Evolutionary conservation across 2,113 vertebrate genomes (phyloP), one percentile per base, ranked within the genome.

Genomic region (Scomber colias): DNA sequence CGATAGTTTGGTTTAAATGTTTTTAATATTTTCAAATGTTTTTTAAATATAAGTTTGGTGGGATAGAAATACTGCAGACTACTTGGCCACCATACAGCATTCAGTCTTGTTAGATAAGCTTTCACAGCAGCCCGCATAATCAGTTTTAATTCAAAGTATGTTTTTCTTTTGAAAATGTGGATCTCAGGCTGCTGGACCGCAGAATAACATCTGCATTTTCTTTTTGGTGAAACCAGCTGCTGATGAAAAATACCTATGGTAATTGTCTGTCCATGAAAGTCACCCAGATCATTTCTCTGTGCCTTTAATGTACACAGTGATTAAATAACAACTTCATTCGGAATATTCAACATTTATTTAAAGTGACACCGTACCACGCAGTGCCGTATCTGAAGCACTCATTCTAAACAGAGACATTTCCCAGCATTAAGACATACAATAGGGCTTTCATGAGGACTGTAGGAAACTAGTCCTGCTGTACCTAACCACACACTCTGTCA

Each of bases 401-500:
- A 19, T 30, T 67, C 79, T 85, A 74, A 84, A 87, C 78, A 78
- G 65, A 89, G 71, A 90, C 81, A 80, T 86, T 85, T 83, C 81
- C 82, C 76, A 11, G 69, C 61, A 84, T 86, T 69, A 71, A 68
- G 79, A 89, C 71, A 50, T 60, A 92, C 89, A 91, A 90, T 88
- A 89, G 80, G 78, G 85, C 89, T 89, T 92, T 93, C 83, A 91
- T 87, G 80, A 75, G 35, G 64, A 81, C 82, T 72, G 71, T 75
- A 89, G 76, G 88, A 89, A 88, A 86, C 78, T 62, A 19, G 80
- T 77, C 64, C 64, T 63, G 82, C 82, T 82, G 71, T 84, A 82
- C 75, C 79, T 66, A 85, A 90, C 90, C 89, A 51, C 88, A 90
- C 75, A 87, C 73, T 88, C 89, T 82, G 89, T 93, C 83, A 89